These are phyloP conservation scores for Morone saxatilis DNA, from an alignment of 2,113 vertebrate genomes.

Conservation along the genomic window DNA sequence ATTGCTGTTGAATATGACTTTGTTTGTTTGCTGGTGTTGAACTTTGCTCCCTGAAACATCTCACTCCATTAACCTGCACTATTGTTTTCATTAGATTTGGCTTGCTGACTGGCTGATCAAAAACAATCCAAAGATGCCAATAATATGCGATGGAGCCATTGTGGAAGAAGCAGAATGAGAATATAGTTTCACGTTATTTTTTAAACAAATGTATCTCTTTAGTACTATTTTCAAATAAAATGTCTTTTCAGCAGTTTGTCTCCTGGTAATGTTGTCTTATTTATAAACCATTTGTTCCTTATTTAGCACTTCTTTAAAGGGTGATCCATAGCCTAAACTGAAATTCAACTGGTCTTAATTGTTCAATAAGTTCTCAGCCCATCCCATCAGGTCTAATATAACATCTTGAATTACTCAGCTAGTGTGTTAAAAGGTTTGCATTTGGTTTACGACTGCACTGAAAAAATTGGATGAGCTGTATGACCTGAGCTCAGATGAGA, in stretches of 20 bases:
- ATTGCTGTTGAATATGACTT: neutral
- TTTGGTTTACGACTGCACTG: neutral
- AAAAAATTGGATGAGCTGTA: neutral
- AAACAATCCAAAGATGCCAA: slow-evolving; percentile 92
- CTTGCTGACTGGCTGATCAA: slow-evolving; percentile 94
- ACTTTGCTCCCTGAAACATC: neutral
- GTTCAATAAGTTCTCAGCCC: neutral
- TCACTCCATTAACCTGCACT: neutral
- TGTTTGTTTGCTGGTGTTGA: slow-evolving; percentile 15
- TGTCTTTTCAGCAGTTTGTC: neutral
- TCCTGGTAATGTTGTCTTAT: neutral
- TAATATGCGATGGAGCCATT: slow-evolving; percentile 67
- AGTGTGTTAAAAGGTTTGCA: neutral
- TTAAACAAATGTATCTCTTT: neutral
- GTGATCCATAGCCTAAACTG: neutral
- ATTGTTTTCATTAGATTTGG: slow-evolving; percentile 86
- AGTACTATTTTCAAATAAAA: neutral
- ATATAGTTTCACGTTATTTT: neutral
- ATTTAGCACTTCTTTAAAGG: neutral
- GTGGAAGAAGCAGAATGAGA: slow-evolving; percentile 62
- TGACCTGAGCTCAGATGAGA: neutral
- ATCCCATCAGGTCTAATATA: neutral
- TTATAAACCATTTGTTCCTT: neutral
- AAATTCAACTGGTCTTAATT: neutral
- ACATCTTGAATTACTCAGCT: neutral